Evolutionary conservation across 1,140 invertebrate species (phyloP).

Genomic region (Hydropsyche tenuis): DNA sequence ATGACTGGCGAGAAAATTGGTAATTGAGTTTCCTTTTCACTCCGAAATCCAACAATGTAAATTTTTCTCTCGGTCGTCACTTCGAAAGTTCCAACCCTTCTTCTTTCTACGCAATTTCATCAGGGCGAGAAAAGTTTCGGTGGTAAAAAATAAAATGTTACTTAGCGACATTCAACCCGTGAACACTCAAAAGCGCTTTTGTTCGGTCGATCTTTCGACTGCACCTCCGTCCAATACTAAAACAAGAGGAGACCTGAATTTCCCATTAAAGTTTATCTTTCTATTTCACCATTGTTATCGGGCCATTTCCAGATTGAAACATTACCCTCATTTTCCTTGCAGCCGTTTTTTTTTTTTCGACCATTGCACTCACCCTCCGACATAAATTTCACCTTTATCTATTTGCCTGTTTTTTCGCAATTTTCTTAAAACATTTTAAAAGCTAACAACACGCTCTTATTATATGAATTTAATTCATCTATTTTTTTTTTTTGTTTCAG

Average conservation of each 20-base stretch:
- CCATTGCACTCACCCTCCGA: not conserved
- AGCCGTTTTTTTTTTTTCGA: not conserved
- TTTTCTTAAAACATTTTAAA: no score
- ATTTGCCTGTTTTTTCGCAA: not conserved
- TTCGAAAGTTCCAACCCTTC: conserved; percentile 19
- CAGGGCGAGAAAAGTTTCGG: not conserved
- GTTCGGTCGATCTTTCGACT: conserved; percentile 10
- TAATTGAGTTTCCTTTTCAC: conserved; percentile 3
- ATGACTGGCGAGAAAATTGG: conserved; percentile 1
- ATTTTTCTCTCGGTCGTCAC: not conserved
- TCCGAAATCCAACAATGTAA: not conserved
- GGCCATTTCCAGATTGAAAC: not conserved
- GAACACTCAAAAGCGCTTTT: not conserved
- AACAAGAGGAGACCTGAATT: not conserved
- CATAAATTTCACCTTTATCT: conserved; percentile 6
- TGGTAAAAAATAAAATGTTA: not conserved
- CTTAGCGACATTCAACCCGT: conserved; percentile 6
- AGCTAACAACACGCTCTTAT: no score
- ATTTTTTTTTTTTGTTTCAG: conserved; percentile 8
- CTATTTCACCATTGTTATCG: not conserved
- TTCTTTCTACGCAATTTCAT: not conserved
- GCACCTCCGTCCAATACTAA: not conserved
- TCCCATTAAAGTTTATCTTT: conserved; percentile 17
- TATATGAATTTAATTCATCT: no score
- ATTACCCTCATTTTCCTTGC: not conserved